A percentile compares a stretch with the other conserved stretches of the same genome.
Conservation (phyloP, 2,113 vertebrate genomes). For the Phainopepla nitens region DNA sequence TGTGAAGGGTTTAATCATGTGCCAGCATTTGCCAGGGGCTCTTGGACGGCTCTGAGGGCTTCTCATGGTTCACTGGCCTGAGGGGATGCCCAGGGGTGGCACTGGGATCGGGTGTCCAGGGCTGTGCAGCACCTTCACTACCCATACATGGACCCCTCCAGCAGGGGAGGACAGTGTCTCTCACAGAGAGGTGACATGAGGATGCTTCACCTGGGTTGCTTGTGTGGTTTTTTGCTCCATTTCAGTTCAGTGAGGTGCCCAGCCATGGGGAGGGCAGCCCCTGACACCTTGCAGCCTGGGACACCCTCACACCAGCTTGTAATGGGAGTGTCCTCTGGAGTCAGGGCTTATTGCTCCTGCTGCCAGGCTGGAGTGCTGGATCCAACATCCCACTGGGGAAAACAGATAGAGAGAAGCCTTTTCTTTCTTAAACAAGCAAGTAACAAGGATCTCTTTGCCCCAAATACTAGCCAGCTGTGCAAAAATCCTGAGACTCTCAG, state of each 20-base stretch:
- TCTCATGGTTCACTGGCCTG: not conserved
- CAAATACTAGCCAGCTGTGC: not conserved
- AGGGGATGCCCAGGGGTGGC: not conserved
- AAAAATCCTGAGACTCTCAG: not conserved
- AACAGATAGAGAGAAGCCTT: not conserved
- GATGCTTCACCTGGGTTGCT: not conserved
- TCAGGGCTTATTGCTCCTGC: not conserved
- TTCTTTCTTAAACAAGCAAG: not conserved
- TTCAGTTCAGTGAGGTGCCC: accelerated
- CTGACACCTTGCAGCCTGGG: not conserved
- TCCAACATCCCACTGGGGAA: not conserved
- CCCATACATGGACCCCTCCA: accelerated
- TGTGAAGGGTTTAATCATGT: not conserved
- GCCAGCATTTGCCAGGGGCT: accelerated
- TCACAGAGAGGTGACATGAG: not conserved
- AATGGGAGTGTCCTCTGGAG: not conserved
- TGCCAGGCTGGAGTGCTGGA: not conserved
- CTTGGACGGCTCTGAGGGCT: not conserved
- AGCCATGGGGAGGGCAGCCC: not conserved
- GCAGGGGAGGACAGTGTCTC: not conserved
- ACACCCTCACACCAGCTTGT: not conserved
- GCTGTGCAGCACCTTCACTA: not conserved
- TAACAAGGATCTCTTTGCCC: not conserved
- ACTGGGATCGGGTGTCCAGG: accelerated
- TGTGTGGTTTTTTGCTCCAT: not conserved